phyloP scores from a whole-genome alignment of 1,140 invertebrate species.

The Bradysia coprophila region DNA sequence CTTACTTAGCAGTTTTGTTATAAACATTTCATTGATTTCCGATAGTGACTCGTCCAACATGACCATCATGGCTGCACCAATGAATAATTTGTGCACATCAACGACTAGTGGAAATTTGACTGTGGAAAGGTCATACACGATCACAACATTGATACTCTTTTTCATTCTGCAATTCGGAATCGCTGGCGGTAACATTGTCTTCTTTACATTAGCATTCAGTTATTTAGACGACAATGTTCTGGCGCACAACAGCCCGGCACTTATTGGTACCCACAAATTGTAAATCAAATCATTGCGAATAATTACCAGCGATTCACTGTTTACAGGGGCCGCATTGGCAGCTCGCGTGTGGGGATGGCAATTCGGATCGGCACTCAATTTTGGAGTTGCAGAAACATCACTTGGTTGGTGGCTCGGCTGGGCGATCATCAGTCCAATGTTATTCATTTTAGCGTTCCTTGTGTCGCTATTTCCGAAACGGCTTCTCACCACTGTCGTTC shows the following conservation, averaged over 20 bases:
- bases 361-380: constrained; percentile 17
- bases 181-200: constrained; percentile 36
- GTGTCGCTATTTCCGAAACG: constrained; percentile 36
- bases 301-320: constrained; percentile 3
- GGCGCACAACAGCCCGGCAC: constrained; percentile 29
- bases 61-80: neutral
- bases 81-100: neutral
- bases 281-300: neutral
- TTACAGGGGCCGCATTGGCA: constrained; percentile 13
- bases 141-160: constrained; percentile 26
- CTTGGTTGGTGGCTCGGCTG: constrained; percentile 33
- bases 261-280: constrained; percentile 9
- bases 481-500: constrained; percentile 30
- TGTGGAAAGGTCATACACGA: neutral
- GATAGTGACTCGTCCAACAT: neutral
- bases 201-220: constrained; percentile 40
- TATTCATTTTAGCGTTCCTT: constrained; percentile 30
- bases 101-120: neutral
- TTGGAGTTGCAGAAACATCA: constrained; percentile 12
- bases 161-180: constrained; percentile 35
- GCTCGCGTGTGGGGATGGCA: constrained; percentile 18
- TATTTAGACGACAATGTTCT: constrained; percentile 49
- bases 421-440: constrained; percentile 31
- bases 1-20: constrained; percentile 3
- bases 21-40: neutral